Evolutionary conservation across 2,113 vertebrate species (phyloP), one percentile per base, ranked within the genome.

Genomic region (Mastomys natalensis): DNA sequence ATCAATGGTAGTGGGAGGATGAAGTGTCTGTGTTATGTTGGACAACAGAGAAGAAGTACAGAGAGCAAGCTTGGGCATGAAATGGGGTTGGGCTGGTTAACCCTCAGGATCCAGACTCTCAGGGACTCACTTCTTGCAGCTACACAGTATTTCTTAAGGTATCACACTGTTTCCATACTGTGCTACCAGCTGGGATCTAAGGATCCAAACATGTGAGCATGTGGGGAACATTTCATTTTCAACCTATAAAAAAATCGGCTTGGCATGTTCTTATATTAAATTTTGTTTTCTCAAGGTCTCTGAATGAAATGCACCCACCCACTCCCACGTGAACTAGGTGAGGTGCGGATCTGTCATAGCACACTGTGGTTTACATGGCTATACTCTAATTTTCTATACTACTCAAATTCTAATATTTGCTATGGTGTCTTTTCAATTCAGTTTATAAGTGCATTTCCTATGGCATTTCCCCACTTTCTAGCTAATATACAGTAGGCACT

Each of bases 201-300:
- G 58, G 9, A 4, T 85, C 10, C 81, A 85, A 64, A 31, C 4
- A 31, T 17, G 45, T 43, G 40, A 45, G 3, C 7, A 17, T 64
- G 26, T 5, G 1, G 74, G 82, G 15, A 85, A 85, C 26, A 85
- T 64, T 85, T 64, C 60, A 34, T 26, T 19, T 85, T 45, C 17
- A 64, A 43, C 4, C 60, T 21, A 45, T 45, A 64, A 45, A 58
- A 84, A 45, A 34, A 64, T 31, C 15, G 34, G 40, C 40, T 6
- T 70, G 21, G 9, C 12, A 15, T 16, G 1, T n/a, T n/a, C 0
- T 70, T 51, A 7, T 24, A 34, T 26, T 93, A 24, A 76, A 10
- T 82, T 89, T 92, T 96, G 6, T 86, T 94, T 81, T 64, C 60
- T 60, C 64, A 7, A 87, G 10, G n/a, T n/a, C n/a, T 62, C 92